Conservation (phyloP, 1,140 invertebrate genomes). For the Nylanderia fulva region DNA sequence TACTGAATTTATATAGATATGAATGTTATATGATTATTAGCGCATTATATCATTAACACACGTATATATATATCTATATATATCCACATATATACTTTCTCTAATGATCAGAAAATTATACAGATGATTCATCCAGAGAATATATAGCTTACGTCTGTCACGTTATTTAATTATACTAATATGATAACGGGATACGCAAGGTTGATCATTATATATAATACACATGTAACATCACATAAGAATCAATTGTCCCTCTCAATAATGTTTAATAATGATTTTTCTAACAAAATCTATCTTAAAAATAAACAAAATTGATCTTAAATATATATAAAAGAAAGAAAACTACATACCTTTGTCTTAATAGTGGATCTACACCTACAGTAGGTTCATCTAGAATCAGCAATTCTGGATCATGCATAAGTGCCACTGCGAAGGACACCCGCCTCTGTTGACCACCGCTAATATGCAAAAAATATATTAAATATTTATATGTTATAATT, state of each 20-base stretch:
- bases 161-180: constrained; percentile 21
- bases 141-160: not conserved
- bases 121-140: not conserved
- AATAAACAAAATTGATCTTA: not conserved
- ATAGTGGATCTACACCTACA: constrained; percentile 96
- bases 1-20: constrained; percentile 7
- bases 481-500: no score
- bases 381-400: constrained; percentile 98
- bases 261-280: not conserved
- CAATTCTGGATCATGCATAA: constrained; percentile 97
- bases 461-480: constrained; percentile 35
- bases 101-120: not conserved
- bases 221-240: no score
- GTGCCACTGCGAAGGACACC: constrained; percentile 96
- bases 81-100: not conserved
- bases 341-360: constrained; percentile 90
- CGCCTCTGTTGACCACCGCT: constrained; percentile 97
- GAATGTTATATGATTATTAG: not conserved
- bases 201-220: not conserved
- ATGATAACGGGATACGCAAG: not conserved
- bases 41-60: not conserved
- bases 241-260: not conserved
- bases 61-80: no score
- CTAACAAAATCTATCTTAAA: not conserved
- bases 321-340: not conserved